phyloP scores from a whole-genome alignment of 1,140 invertebrate genomes.

The Drosophila repletoides region DNA sequence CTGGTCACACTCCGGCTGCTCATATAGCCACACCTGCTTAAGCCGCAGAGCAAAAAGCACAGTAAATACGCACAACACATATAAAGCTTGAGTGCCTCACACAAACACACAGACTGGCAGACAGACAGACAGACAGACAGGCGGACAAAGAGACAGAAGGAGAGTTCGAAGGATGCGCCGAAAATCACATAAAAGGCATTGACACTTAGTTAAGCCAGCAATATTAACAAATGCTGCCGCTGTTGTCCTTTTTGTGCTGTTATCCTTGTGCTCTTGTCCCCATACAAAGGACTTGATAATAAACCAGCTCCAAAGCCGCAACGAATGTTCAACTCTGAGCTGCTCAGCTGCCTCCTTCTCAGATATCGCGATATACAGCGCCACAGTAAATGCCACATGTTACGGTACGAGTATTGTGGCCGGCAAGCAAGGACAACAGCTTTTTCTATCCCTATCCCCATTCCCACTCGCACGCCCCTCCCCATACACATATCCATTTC shows the following conservation, averaged over 20 bases:
- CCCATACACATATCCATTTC: too few species aligned
- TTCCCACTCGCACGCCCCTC: neutral
- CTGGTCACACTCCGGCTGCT: slow-evolving; percentile 33
- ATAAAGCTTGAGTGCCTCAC: slow-evolving; percentile 18
- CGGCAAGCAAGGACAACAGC: slow-evolving; percentile 20
- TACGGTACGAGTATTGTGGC: slow-evolving; percentile 38
- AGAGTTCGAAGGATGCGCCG: slow-evolving; percentile 17
- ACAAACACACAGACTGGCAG: slow-evolving; percentile 21
- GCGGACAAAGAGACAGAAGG: neutral
- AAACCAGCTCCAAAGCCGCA: slow-evolving; percentile 55
- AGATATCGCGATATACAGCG: slow-evolving; percentile 48
- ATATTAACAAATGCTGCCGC: slow-evolving; percentile 72
- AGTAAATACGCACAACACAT: slow-evolving; percentile 37
- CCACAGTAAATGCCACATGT: slow-evolving; percentile 73
- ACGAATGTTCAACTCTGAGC: slow-evolving; percentile 30
- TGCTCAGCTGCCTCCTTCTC: slow-evolving; percentile 14
- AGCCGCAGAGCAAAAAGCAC: slow-evolving; percentile 4
- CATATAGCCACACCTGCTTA: slow-evolving; percentile 25
- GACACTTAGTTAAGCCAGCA: slow-evolving; percentile 74
- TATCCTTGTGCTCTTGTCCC: neutral
- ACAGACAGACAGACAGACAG: slow-evolving; percentile 14
- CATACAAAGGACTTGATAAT: slow-evolving; percentile 52
- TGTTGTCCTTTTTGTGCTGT: slow-evolving; percentile 30
- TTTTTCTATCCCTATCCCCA: slow-evolving; percentile 12
- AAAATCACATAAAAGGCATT: slow-evolving; percentile 78